Evolutionary conservation across 2,888 invertebrate species (phyloP).

Genomic region (Aleiodes alternator): DNA sequence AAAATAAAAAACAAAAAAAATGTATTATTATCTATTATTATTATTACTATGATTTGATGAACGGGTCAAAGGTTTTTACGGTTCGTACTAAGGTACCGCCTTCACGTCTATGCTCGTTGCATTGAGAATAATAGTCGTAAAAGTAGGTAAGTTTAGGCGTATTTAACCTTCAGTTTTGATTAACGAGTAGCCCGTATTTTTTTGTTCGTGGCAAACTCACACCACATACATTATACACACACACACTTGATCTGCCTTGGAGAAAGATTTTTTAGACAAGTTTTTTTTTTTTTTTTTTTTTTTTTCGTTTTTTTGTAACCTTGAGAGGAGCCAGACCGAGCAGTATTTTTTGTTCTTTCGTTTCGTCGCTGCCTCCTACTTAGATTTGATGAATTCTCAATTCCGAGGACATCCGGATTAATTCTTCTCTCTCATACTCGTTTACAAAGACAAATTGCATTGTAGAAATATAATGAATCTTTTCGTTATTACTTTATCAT

Average conservation of each 20-base stretch:
- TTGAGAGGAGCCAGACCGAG: conserved; percentile 43
- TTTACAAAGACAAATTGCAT: conserved; percentile 7
- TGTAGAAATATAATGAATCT: conserved; percentile 4
- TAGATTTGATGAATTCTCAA: conserved; percentile 31
- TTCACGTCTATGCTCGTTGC: conserved; percentile 35
- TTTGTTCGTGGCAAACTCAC: conserved; percentile 26
- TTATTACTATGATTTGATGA: conserved; percentile 18
- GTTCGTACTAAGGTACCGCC: conserved; percentile 29
- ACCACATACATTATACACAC: neutral
- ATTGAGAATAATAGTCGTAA: conserved; percentile 39
- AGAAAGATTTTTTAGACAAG: conserved; percentile 17
- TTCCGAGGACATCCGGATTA: conserved; percentile 33
- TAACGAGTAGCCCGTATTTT: conserved; percentile 41
- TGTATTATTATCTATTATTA: conserved; percentile 41
- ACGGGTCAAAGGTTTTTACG: conserved; percentile 24
- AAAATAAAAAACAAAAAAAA: conserved; percentile 3
- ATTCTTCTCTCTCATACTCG: neutral
- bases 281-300: conserved; percentile 20
- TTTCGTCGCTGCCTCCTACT: conserved; percentile 27
- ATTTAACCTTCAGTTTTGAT: conserved; percentile 37
- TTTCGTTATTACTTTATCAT: neutral
- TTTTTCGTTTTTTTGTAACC: conserved; percentile 9
- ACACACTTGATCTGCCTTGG: conserved; percentile 28
- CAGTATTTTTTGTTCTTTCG: conserved; percentile 31
- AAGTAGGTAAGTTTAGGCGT: conserved; percentile 31